Evolutionary conservation across 2,797 vertebrate species (phyloP).

Genomic region (Percopsis omiscomaycus): DNA sequence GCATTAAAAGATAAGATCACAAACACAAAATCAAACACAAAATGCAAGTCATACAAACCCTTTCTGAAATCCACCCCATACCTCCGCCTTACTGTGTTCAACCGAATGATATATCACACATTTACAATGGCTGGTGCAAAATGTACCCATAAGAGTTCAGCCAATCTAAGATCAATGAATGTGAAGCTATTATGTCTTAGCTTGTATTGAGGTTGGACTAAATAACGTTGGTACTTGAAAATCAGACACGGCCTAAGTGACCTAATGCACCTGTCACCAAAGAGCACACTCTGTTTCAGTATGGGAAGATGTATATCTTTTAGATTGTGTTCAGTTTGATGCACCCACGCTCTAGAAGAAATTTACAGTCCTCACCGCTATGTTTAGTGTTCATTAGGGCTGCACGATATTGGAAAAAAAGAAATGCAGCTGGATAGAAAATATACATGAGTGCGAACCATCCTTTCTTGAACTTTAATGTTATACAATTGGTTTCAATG

Average conservation of each 20-base stretch:
- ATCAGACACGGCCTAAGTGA: conserved; percentile 22
- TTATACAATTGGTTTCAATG: too few relatives aligned
- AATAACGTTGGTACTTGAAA: conserved; percentile 22
- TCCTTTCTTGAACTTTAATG: too few relatives aligned
- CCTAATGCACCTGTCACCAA: conserved; percentile 12
- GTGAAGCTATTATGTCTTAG: conserved; percentile 2
- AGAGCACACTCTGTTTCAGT: conserved; percentile 15
- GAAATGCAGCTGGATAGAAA: too few relatives aligned
- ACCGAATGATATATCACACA: neutral
- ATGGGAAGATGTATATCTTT: neutral
- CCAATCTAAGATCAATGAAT: conserved; percentile 1
- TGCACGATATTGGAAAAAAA: too few relatives aligned
- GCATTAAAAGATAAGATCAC: too few relatives aligned
- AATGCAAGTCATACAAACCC: neutral
- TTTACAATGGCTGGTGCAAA: neutral
- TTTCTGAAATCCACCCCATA: neutral
- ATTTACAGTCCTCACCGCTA: conserved; percentile 10
- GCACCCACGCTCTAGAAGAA: conserved; percentile 13
- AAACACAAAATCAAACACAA: neutral
- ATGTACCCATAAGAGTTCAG: neutral
- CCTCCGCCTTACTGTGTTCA: conserved; percentile 4
- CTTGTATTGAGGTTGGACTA: conserved; percentile 9
- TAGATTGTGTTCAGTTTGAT: conserved; percentile 8
- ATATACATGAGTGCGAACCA: too few relatives aligned
- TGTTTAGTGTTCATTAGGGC: neutral